A percentile compares a stretch with the other conserved stretches of the same genome.
These are phyloP conservation scores for Channa striata DNA, from an alignment of 2,797 vertebrate species.

Conservation along the genomic window DNA sequence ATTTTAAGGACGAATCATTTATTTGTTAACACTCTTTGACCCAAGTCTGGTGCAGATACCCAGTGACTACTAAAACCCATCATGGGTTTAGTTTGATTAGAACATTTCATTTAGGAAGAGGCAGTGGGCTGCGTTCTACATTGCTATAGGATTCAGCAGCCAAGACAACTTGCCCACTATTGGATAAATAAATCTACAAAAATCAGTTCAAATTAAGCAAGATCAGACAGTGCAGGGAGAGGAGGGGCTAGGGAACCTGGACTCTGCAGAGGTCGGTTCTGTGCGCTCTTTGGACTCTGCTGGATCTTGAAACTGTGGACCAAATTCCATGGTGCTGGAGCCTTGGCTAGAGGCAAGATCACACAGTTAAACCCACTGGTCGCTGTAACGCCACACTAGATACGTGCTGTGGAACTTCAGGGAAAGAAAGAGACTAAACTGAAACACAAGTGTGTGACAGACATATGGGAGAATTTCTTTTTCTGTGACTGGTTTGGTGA, in stretches of 20 bases:
- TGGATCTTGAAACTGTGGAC: constrained; percentile 79
- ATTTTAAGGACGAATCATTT: not conserved
- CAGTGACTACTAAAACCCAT: not conserved
- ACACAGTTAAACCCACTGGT: constrained; percentile 58
- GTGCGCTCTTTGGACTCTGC: constrained; percentile 66
- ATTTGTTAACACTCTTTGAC: not conserved
- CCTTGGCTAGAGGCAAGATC: constrained; percentile 73
- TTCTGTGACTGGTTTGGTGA: not conserved
- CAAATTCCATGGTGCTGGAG: constrained; percentile 78
- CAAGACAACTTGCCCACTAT: constrained; percentile 1
- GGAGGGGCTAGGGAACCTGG: constrained; percentile 62
- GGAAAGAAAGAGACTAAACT: not conserved
- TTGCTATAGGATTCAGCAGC: constrained; percentile 41
- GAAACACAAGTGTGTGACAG: not conserved
- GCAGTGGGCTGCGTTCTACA: constrained; percentile 20
- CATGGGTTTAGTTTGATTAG: constrained; percentile 37
- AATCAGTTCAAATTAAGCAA: constrained; percentile 38
- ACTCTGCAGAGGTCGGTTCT: constrained; percentile 63
- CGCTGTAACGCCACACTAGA: not conserved
- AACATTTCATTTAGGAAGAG: not conserved
- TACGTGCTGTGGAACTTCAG: constrained; percentile 1
- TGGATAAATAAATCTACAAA: constrained; percentile 12
- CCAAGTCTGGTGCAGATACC: constrained; percentile 37
- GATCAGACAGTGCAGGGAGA: constrained; percentile 43
- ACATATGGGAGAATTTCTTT: not conserved